phyloP scores from a whole-genome alignment of 2,113 vertebrate species.

The Gymnorhina tibicen region DNA sequence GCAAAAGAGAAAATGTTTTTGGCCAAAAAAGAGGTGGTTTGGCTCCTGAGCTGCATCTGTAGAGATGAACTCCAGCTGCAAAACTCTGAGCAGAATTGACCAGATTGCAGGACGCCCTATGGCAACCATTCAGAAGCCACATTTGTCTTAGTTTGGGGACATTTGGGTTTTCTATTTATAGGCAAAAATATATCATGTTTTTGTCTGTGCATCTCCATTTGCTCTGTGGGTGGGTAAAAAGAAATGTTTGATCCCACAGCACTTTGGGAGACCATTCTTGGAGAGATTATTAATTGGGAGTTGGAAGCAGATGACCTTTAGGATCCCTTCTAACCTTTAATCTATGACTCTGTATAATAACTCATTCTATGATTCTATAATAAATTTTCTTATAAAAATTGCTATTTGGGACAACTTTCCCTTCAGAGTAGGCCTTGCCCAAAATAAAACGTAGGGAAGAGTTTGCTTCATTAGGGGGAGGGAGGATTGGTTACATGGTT shows the following conservation, averaged over 20 bases:
- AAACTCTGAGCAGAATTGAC: background rate
- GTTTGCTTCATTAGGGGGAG: background rate
- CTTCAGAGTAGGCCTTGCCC: background rate
- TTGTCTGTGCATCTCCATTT: background rate
- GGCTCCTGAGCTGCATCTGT: background rate
- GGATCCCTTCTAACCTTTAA: background rate
- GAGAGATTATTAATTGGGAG: background rate
- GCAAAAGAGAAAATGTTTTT: background rate
- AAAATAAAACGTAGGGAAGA: background rate
- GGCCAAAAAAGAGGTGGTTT: background rate
- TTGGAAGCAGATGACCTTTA: background rate
- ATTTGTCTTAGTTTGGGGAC: background rate
- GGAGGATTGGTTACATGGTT: background rate
- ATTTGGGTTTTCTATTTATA: background rate
- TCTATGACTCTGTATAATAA: background rate
- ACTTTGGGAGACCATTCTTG: background rate
- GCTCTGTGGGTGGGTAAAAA: background rate
- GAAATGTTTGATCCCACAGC: background rate
- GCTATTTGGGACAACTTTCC: background rate
- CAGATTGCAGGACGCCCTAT: background rate
- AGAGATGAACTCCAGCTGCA: background rate
- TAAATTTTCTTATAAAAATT: background rate
- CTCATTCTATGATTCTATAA: background rate
- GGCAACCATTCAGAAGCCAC: background rate
- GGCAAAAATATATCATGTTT: background rate